Evolutionary conservation across 2,888 invertebrate genomes (phyloP).

Genomic region (Metalampra italica): DNA sequence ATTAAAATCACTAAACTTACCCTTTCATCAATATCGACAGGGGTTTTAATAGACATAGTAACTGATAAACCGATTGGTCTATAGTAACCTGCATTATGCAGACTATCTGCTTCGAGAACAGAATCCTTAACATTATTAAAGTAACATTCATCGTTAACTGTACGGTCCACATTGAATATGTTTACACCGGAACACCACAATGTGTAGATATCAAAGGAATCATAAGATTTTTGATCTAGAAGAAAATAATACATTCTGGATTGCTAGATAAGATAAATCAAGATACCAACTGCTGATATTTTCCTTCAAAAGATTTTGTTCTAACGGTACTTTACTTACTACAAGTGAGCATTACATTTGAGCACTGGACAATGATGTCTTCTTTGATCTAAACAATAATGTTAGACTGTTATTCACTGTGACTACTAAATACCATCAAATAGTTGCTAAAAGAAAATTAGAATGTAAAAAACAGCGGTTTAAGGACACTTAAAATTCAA

Average conservation of each 20-base stretch:
- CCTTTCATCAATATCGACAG: slow-evolving; percentile 22
- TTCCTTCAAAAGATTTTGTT: too few relatives aligned
- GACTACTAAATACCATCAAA: too few relatives aligned
- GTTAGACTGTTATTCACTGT: too few relatives aligned
- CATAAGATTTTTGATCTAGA: slow-evolving; percentile 10
- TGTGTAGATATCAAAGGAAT: slow-evolving; percentile 7
- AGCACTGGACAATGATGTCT: slow-evolving; percentile 1
- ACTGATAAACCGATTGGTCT: slow-evolving; percentile 27
- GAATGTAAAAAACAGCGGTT: too few relatives aligned
- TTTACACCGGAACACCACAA: slow-evolving; percentile 26
- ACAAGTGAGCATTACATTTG: slow-evolving; percentile 2
- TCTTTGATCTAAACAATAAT: background rate
- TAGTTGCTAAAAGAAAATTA: too few relatives aligned
- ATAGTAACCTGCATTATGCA: slow-evolving; percentile 14
- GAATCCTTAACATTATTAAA: slow-evolving; percentile 16
- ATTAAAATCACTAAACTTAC: slow-evolving; percentile 13
- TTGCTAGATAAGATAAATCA: background rate
- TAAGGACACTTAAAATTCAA: too few relatives aligned
- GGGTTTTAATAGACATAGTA: slow-evolving; percentile 23
- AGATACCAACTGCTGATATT: too few relatives aligned
- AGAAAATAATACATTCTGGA: background rate
- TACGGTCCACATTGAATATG: slow-evolving; percentile 33
- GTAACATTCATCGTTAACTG: slow-evolving; percentile 17
- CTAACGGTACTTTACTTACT: too few relatives aligned
- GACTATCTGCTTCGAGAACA: slow-evolving; percentile 11